Conservation (phyloP, 2,888 invertebrate genomes). For the Ptycholaimellus sp. region DNA sequence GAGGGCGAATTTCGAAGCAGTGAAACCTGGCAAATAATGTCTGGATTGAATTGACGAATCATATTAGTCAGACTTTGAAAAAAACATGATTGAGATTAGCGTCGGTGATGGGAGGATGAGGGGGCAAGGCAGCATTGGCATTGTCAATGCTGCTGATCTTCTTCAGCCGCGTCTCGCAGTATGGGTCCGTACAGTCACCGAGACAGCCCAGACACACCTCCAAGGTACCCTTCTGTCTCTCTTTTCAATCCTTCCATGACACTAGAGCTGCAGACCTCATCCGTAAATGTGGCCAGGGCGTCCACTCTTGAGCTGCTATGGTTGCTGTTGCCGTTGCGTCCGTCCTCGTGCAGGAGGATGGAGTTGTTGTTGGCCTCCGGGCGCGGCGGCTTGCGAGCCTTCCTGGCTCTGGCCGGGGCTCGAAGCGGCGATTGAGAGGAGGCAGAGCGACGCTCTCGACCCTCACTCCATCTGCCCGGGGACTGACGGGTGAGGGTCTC, state of each 20-base stretch:
- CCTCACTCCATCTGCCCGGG: no score
- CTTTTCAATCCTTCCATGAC: not conserved
- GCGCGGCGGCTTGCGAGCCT: no score
- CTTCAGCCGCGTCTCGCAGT: conserved; percentile 1
- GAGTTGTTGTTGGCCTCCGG: not conserved
- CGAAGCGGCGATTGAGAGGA: no score
- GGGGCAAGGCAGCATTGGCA: no score
- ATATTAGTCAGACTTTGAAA: no score
- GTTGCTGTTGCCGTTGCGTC: not conserved
- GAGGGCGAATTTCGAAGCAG: conserved; percentile 4
- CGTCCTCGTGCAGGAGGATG: not conserved
- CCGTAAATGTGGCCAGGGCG: no score
- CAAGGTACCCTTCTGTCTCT: not conserved
- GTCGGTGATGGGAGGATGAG: no score
- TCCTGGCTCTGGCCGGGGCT: no score
- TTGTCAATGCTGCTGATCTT: not conserved
- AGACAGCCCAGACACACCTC: conserved; percentile 8
- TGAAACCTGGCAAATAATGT: not conserved
- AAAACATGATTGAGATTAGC: no score
- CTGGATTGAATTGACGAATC: no score
- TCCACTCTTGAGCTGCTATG: not conserved
- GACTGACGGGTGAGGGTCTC: not conserved
- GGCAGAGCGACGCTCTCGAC: no score
- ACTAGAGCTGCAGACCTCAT: no score
- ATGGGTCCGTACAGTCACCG: conserved; percentile 7